Evolutionary conservation across 2,888 invertebrate species (phyloP), one percentile per base, ranked within the genome.

Genomic region (Linyphia triangularis): DNA sequence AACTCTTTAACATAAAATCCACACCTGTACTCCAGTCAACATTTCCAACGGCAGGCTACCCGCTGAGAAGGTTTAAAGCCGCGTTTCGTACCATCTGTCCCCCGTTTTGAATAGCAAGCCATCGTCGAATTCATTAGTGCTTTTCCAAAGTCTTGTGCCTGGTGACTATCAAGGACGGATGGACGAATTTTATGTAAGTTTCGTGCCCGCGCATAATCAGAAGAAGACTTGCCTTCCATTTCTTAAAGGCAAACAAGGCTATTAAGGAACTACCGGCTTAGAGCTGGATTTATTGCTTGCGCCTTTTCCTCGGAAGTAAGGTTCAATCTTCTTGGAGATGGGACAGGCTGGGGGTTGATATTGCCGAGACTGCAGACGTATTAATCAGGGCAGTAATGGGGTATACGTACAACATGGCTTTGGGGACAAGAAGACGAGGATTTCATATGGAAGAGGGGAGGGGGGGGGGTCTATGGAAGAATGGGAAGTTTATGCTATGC

Each of bases 201-300:
- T 43, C 79, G 79, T 79, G 79, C 79, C 57, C 51, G 6, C 40
- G 79, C 79, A 79, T 79, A 79, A 79, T 79, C 79, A 67, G 79
- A 16, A 9, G n/a, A 30, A 40, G n/a, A n/a, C 30, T 57, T 51
- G 26, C 43, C 67, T 26, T 40, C 16, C 59, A 19, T 24, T 7
- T n/a, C n/a, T 16, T 43, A 5, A 33, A 24, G 65, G 77, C 77
- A 77, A 77, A 77, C 77, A 77, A 33, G 16, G 67, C 79, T 79
- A 79, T 79, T 79, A 79, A 59, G 81, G 33, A 81, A 57, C 26
- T 40, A 57, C 69, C 59, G 69, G 33, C 30, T 78, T 65, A 51
- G 65, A 63, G 24, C n/a, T 33, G 26, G 69, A 81, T 81, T 81
- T 81, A 81, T 77, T 59, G 81, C n/a, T 22, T 51, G 67, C 28